Base-by-base conservation (phyloP, 1,140 invertebrate species). In the Pollicipes pollicipes region DNA sequence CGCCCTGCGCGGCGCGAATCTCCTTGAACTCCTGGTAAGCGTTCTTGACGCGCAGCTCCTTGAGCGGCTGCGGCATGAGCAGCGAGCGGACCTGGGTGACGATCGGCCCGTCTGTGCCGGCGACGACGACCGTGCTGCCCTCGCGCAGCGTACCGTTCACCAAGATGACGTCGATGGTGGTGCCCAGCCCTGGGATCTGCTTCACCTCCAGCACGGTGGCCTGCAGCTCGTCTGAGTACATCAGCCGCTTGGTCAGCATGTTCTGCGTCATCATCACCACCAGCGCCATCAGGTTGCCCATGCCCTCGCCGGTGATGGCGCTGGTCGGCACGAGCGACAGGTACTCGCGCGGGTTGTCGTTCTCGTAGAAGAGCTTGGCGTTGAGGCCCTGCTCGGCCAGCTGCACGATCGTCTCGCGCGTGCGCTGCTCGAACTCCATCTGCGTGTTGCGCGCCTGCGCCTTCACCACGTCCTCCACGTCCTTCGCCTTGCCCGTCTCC, bases 121-220 rank as follows among this genome's bases (percentile, higher is more conserved):
- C 95, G 45, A 98, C 80, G 31, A 99, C 86, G 79, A 98, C 89
- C 0, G 91, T 95, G 75, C 99, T 94, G 30, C 95, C 93, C 81
- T 97, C 95, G 66, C 84, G 84, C 31, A 99, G 81, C 27, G 85
- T 88, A 26, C 97, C 97, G 82, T 99, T 99, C 58, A 99, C 91
- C 69, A 99, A 84, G 80, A 99, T 98, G 37, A 95, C 91, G 84
- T 99, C 97, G 77, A 99, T 96, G 8, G 97, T 99, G 70, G 96
- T 99, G 30, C 97, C 97, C 71, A 99, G 83, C 68, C 97, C 97
- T 58, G 93, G 88, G 76, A 99, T 90, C 0, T 95, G 94, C 86
- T 99, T 99, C 6, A 99, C 96, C 85, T 99, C 97, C 76, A 99
- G 84, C n/a, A 98, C 95, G 17, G 92, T 98, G 28, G 95, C 81